A percentile compares a stretch with the other conserved stretches of the same genome.
Conservation (phyloP, 2,888 invertebrate species). For the Patella pellucida region DNA sequence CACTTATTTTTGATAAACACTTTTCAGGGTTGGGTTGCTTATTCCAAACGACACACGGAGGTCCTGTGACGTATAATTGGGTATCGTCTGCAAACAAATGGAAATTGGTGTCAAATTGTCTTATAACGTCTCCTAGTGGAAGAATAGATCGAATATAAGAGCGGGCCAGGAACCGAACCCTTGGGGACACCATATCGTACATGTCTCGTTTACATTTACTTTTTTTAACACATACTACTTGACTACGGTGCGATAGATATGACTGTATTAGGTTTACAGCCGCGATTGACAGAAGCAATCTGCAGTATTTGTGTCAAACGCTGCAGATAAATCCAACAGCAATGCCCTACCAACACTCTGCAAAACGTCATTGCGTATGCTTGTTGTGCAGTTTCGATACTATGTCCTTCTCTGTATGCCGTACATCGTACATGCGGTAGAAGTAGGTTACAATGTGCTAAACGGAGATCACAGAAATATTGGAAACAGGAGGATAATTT, state of each 20-base stretch:
- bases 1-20: too few species aligned
- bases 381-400: too few species aligned
- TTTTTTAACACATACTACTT: not conserved
- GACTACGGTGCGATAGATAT: not conserved
- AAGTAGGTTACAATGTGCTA: too few species aligned
- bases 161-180: not conserved
- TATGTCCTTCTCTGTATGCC: too few species aligned
- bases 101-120: not conserved
- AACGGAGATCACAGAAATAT: too few species aligned
- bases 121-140: not conserved
- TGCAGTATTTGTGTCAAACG: not conserved
- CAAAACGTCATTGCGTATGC: too few species aligned
- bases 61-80: not conserved
- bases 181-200: too few species aligned
- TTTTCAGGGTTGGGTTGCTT: too few species aligned
- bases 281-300: not conserved
- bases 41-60: not conserved
- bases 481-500: too few species aligned
- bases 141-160: not conserved
- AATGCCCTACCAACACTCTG: too few species aligned
- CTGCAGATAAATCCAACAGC: too few species aligned
- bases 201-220: not conserved
- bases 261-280: not conserved
- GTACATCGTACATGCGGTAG: too few species aligned
- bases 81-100: constrained; percentile 4